Evolutionary conservation across 2,888 invertebrate species (phyloP).

Genomic region (Protula sp.): DNA sequence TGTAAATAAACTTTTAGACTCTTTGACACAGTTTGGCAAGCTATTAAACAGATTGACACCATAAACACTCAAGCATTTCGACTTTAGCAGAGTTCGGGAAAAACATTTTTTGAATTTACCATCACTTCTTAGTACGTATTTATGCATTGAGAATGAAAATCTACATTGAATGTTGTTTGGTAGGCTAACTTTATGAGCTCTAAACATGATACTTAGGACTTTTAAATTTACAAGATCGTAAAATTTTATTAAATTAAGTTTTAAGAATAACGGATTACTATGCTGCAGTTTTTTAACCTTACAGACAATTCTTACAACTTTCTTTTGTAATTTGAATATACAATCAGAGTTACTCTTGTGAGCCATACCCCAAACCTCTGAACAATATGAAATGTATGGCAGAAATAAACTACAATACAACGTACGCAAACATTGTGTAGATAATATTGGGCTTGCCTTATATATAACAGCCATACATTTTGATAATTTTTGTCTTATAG

Average conservation of each 20-base stretch:
- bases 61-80: too few relatives aligned
- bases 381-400: not conserved
- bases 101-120: too few relatives aligned
- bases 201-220: too few relatives aligned
- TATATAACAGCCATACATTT: not conserved
- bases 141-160: too few relatives aligned
- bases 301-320: not conserved
- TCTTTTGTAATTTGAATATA: not conserved
- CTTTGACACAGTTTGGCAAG: too few relatives aligned
- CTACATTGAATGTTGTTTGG: too few relatives aligned
- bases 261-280: not conserved
- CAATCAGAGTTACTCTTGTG: not conserved
- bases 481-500: not conserved
- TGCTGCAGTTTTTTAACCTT: not conserved
- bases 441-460: not conserved
- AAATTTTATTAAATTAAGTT: not conserved
- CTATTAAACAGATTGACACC: too few relatives aligned
- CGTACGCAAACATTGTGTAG: not conserved
- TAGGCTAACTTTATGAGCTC: too few relatives aligned
- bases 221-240: slow-evolving; percentile 14
- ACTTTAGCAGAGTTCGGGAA: too few relatives aligned
- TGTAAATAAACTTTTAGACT: too few relatives aligned
- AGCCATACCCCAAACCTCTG: not conserved
- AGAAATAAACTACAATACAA: not conserved
- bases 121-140: too few relatives aligned